phyloP scores from a whole-genome alignment of 2,888 invertebrate species.

The Corythucha ciliata region DNA sequence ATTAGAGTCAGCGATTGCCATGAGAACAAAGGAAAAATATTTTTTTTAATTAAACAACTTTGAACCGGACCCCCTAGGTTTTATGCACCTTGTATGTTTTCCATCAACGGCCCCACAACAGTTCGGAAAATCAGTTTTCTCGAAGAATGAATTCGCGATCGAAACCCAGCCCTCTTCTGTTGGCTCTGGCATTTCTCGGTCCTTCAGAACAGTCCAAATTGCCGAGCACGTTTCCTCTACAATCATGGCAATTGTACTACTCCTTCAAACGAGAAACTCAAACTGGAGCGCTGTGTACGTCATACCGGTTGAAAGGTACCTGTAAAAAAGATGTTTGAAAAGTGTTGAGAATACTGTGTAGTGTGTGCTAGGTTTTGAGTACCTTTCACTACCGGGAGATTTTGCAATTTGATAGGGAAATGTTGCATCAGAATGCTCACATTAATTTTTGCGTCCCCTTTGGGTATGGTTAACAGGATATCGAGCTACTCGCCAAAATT shows the following conservation, averaged over 20 bases:
- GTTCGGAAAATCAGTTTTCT: conserved; percentile 19
- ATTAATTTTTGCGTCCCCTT: no score
- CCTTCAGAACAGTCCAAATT: conserved; percentile 16
- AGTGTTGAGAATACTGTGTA: no score
- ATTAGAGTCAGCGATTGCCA: conserved; percentile 22
- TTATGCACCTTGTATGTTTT: conserved; percentile 18
- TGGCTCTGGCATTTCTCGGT: conserved; percentile 13
- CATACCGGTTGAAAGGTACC: conserved; percentile 12
- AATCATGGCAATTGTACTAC: conserved; percentile 17
- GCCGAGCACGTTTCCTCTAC: conserved; percentile 18
- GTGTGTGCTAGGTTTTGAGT: no score
- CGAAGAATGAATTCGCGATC: conserved; percentile 18
- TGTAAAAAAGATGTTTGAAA: conserved; percentile 1
- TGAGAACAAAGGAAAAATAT: conserved; percentile 22
- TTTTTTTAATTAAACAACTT: conserved; percentile 23
- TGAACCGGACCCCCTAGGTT: conserved; percentile 19
- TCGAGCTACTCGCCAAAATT: no score
- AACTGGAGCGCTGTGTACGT: conserved; percentile 11
- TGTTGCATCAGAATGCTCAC: no score
- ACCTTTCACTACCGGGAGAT: no score
- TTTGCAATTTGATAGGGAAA: no score
- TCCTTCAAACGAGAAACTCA: conserved; percentile 19
- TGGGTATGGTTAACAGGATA: no score
- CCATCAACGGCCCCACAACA: conserved; percentile 9
- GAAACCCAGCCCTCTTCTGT: conserved; percentile 15